Evolutionary conservation across 2,888 invertebrate species (phyloP), one percentile per base, ranked within the genome.

Genomic region (Caenorhabditis auriculariae): DNA sequence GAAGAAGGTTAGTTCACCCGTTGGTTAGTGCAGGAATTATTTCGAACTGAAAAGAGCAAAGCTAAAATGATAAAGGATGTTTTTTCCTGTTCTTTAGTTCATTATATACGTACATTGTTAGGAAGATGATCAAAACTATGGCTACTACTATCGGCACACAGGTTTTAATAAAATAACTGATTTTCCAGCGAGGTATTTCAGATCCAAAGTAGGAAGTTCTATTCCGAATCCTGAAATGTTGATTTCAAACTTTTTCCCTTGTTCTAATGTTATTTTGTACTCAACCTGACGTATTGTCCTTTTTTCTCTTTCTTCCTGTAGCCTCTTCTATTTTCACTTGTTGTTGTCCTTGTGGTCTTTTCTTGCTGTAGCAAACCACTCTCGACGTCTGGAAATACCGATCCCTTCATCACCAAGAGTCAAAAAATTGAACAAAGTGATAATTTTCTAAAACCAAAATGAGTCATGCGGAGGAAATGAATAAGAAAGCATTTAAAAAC

Each of bases 141-240:
- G 67, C 67, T 7, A 67, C 49, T 3, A 52, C 44, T 39, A 70
- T 38, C 0, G 70, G 70, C 7, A 56, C 46, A 35, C 57, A 45
- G 6, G 62, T 65, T 28, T 60, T 53, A n/a, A 70, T 48, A 38
- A 60, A 62, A 45, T 55, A 70, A 38, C 60, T 65, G n/a, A 70
- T 43, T 54, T 65, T 60, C 60, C 63, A 70, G 5, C 48, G 54
- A 12, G 58, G 59, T 19, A 24, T 56, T 26, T 67, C 60, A 37
- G 60, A 37, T 19, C 70, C 70, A 44, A 59, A 70, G 39, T 69
- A 69, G 1, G 70, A 65, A 4, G 70, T 70, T 35, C 70, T 44
- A 26, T 70, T 67, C 46, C 45, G 55, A 0, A 69, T 59, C n/a
- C 60, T 37, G 15, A 27, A 51, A 15, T n/a, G n/a, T n/a, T n/a